phyloP scores from a whole-genome alignment of 2,113 vertebrate species.

The Acrocephalus kingi region DNA sequence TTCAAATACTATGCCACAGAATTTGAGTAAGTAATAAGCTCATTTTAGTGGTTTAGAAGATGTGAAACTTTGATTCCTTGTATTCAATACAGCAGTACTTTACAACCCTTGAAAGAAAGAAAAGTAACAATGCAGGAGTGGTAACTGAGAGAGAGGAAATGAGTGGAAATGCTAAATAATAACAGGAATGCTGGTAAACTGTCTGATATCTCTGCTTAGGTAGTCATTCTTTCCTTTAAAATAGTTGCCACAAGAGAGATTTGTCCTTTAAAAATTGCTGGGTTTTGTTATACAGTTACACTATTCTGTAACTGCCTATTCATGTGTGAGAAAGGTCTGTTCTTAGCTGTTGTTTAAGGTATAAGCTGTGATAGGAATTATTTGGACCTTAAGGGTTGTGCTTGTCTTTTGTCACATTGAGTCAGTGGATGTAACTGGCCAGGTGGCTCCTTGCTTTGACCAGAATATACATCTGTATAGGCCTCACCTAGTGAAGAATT shows the following conservation, averaged over 20 bases:
- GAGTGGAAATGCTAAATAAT: neutral
- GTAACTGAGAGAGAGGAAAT: neutral
- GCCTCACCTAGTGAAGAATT: neutral
- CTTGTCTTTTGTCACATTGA: neutral
- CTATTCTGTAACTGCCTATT: neutral
- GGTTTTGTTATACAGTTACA: neutral
- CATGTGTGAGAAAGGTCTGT: neutral
- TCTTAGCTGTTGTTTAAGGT: neutral
- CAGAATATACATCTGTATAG: neutral
- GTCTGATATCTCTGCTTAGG: neutral
- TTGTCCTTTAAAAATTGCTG: neutral
- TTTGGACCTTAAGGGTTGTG: neutral
- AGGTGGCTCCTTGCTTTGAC: neutral
- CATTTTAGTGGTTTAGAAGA: neutral
- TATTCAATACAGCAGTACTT: neutral
- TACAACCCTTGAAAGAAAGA: neutral
- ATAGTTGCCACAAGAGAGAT: neutral
- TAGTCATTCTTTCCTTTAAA: neutral
- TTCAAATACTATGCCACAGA: constrained; percentile 90
- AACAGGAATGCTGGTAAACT: neutral
- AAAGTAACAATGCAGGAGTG: neutral
- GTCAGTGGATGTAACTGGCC: neutral
- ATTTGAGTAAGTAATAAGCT: constrained; percentile 86
- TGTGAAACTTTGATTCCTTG: neutral
- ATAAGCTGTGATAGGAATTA: neutral